Conservation (phyloP, 2,888 invertebrate species). For the Labia minor region DNA sequence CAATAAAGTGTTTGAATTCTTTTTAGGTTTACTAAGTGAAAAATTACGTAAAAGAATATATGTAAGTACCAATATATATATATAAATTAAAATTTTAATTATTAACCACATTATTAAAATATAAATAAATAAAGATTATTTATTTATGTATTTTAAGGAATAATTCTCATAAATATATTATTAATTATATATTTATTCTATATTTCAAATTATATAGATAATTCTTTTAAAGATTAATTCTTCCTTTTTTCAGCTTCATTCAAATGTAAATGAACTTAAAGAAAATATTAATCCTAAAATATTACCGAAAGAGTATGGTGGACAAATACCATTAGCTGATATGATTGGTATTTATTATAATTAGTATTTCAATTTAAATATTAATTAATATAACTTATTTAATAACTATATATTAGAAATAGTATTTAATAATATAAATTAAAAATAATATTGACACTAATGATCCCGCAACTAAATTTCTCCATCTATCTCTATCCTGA, state of each 20-base stretch:
- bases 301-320: constrained; percentile 73
- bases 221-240: too few species aligned
- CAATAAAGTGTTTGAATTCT: constrained; percentile 71
- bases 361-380: not conserved
- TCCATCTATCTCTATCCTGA: too few species aligned
- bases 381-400: not conserved
- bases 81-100: not conserved
- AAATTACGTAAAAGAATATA: constrained; percentile 71
- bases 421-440: not conserved
- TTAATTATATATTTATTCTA: too few species aligned
- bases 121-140: not conserved
- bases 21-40: constrained; percentile 67
- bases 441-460: too few species aligned
- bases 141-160: too few species aligned
- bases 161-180: too few species aligned
- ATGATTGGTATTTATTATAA: constrained; percentile 58
- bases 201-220: too few species aligned
- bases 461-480: too few species aligned
- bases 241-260: constrained; percentile 57
- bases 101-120: constrained; percentile 4
- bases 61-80: constrained; percentile 48
- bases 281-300: constrained; percentile 60
- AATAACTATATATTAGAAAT: too few species aligned
- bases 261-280: constrained; percentile 58
- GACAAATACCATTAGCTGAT: constrained; percentile 67